Evolutionary conservation across 2,113 vertebrate genomes (phyloP).

Genomic region (Macrotis lagotis): DNA sequence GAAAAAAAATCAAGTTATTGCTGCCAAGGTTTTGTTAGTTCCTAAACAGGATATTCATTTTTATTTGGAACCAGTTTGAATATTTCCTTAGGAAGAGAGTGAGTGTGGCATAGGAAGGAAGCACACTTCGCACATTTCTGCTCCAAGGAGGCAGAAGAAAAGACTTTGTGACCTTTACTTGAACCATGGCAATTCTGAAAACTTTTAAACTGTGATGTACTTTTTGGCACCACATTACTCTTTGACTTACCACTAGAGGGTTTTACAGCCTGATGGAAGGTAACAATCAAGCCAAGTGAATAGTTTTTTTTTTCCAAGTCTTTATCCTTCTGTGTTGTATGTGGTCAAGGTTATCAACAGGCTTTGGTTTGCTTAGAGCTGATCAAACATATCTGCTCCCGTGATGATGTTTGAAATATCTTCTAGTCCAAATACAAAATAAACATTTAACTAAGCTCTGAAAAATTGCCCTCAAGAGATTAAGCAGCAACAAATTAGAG

Average conservation of each 20-base stretch:
- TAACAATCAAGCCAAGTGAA: slow-evolving; percentile 70
- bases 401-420: slow-evolving; percentile 41
- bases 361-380: slow-evolving; percentile 1
- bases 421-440: slow-evolving; percentile 17
- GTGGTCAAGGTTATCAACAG: slow-evolving; percentile 56
- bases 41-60: slow-evolving; percentile 73
- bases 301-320: slow-evolving; percentile 63
- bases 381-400: slow-evolving; percentile 26
- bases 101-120: slow-evolving; percentile 74
- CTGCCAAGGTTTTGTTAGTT: slow-evolving; percentile 58
- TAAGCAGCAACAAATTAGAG: slow-evolving; percentile 61
- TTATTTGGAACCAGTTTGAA: slow-evolving; percentile 62
- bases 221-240: slow-evolving; percentile 72
- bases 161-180: slow-evolving; percentile 69
- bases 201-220: slow-evolving; percentile 71
- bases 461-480: slow-evolving; percentile 43
- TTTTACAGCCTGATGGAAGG: slow-evolving; percentile 73
- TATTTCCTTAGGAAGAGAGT: slow-evolving; percentile 61
- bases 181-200: slow-evolving; percentile 74
- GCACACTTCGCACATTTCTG: slow-evolving; percentile 75
- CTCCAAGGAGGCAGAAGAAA: slow-evolving; percentile 62
- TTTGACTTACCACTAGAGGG: slow-evolving; percentile 67
- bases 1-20: neutral
- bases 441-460: slow-evolving; percentile 36
- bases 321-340: slow-evolving; percentile 63